Percentiles rank a stretch among this genome's conserved stretches.
These are phyloP conservation scores for Chelmon rostratus DNA, from an alignment of 2,797 vertebrate species.

Conservation along the genomic window DNA sequence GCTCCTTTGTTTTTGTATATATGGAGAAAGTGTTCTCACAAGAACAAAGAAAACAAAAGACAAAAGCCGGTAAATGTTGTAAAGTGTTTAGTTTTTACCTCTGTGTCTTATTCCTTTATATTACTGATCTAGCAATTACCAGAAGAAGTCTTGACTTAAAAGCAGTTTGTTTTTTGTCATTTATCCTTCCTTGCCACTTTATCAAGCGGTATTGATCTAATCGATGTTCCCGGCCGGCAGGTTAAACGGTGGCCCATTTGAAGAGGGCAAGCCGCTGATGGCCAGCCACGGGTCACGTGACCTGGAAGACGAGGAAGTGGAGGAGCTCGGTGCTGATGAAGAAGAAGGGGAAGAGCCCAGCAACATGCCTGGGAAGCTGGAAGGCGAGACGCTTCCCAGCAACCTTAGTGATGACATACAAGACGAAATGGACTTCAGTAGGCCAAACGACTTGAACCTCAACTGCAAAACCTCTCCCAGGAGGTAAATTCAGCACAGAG, in stretches of 20 bases:
- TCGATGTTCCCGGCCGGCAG: conserved; percentile 74
- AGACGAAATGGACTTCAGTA: conserved; percentile 91
- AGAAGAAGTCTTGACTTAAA: background rate
- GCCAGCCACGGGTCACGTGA: conserved; percentile 88
- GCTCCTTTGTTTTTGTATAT: conserved; percentile 48
- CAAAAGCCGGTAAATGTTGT: background rate
- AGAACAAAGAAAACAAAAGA: conserved; percentile 26
- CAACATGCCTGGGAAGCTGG: conserved; percentile 84
- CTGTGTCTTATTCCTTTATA: background rate
- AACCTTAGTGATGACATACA: conserved; percentile 86
- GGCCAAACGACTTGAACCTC: conserved; percentile 88
- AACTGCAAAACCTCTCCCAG: conserved; percentile 92
- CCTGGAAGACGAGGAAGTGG: conserved; percentile 93
- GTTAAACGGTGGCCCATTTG: conserved; percentile 92
- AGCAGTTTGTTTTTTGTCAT: background rate
- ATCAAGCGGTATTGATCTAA: conserved; percentile 15
- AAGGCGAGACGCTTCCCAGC: conserved; percentile 82
- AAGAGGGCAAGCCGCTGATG: conserved; percentile 91
- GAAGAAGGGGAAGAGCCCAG: conserved; percentile 89
- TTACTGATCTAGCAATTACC: background rate
- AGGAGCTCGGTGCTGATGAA: conserved; percentile 93
- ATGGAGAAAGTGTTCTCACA: conserved; percentile 27
- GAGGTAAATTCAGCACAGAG: conserved; percentile 82
- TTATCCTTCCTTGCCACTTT: background rate
- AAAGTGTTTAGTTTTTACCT: background rate